A percentile compares a stretch with the other conserved stretches of the same genome.
Conservation (phyloP, 2,888 invertebrate species). For the Petrolisthes manimaculis region DNA sequence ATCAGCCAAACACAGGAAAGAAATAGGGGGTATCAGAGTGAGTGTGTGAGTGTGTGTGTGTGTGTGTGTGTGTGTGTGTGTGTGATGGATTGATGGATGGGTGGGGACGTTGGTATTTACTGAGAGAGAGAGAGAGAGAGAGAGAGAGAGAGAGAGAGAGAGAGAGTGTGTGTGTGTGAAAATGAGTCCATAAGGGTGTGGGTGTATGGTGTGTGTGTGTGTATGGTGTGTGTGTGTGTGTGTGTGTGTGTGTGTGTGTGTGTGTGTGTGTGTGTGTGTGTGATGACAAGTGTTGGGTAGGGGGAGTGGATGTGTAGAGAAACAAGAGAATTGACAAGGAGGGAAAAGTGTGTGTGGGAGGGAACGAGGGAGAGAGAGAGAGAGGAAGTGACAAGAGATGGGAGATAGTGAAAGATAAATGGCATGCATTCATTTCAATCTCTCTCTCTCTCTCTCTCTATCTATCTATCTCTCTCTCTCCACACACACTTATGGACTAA, state of each 20-base stretch:
- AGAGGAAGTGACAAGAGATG: background rate
- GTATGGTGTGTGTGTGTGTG: conserved; percentile 4
- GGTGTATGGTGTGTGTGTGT: background rate
- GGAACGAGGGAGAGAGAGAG: background rate
- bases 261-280: background rate
- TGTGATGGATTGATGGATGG: too few relatives aligned
- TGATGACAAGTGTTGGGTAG: background rate
- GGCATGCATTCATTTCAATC: background rate
- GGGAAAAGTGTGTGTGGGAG: background rate
- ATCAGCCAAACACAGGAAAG: background rate
- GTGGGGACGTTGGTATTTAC: background rate
- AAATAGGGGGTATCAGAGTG: background rate
- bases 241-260: conserved; percentile 9
- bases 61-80: background rate
- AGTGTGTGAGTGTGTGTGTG: background rate
- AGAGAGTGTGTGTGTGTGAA: background rate
- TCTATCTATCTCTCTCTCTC: too few relatives aligned
- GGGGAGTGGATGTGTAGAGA: background rate
- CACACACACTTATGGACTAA: too few relatives aligned
- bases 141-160: background rate
- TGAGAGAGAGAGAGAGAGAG: background rate
- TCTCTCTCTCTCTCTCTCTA: too few relatives aligned
- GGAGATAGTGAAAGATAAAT: background rate
- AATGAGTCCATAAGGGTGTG: background rate
- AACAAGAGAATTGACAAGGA: background rate